Percentiles rank a stretch among this genome's conserved stretches.
Conservation (phyloP, 2,888 invertebrate species). For the Drosophila subsilvestris region DNA sequence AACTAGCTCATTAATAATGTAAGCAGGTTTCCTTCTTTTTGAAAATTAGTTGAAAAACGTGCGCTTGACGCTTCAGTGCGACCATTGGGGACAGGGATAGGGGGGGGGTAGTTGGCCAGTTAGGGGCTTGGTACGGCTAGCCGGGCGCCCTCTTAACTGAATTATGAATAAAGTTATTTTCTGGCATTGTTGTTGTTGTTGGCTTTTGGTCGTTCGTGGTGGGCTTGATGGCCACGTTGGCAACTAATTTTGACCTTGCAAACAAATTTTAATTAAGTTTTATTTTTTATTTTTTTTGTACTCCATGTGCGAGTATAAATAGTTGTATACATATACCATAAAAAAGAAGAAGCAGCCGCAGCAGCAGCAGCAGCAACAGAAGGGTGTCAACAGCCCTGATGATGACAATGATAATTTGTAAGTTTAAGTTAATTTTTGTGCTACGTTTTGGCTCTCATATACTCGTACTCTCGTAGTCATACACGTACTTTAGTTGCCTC, state of each 20-base stretch:
- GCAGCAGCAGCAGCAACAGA: slow-evolving; percentile 32
- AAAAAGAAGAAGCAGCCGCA: slow-evolving; percentile 16
- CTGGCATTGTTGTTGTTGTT: neutral
- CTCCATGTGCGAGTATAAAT: slow-evolving; percentile 29
- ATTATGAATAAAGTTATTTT: slow-evolving; percentile 75
- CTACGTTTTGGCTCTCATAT: slow-evolving; percentile 1
- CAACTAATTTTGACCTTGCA: slow-evolving; percentile 78
- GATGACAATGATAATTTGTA: slow-evolving; percentile 38
- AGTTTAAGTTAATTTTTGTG: slow-evolving; percentile 14
- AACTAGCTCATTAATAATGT: slow-evolving; percentile 66
- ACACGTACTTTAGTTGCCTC: slow-evolving; percentile 9
- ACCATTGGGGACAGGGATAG: slow-evolving; percentile 8
- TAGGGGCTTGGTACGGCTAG: neutral
- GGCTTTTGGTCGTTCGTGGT: slow-evolving; percentile 12
- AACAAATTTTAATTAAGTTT: slow-evolving; percentile 78
- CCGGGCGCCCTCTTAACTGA: slow-evolving; percentile 66
- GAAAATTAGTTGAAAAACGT: slow-evolving; percentile 51
- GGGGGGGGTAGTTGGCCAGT: neutral
- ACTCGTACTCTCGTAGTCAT: neutral
- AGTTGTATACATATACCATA: slow-evolving; percentile 48
- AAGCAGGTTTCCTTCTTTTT: slow-evolving; percentile 53
- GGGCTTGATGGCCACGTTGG: slow-evolving; percentile 74
- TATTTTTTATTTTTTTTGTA: too few species aligned
- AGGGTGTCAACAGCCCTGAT: slow-evolving; percentile 61
- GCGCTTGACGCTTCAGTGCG: slow-evolving; percentile 37